Evolutionary conservation across 1,140 invertebrate species (phyloP), one percentile per base, ranked within the genome.

Genomic region (Brachionus rubens): DNA sequence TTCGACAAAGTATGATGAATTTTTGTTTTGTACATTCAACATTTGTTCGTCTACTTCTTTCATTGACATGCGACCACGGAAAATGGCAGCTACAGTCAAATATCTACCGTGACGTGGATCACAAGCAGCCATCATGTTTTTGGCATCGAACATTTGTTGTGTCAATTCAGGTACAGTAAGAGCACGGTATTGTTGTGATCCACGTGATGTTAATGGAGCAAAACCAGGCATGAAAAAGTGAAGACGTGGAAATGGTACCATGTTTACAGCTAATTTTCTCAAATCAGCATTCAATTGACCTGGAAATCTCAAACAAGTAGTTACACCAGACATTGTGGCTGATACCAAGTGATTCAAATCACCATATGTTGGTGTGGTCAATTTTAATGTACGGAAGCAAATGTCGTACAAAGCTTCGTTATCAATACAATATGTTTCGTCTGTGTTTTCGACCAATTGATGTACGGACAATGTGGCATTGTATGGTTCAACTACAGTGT

Each of bases 151-250:
- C 92, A 96, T 83, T 80, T 87, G 85, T 72, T 85, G 81, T 21
- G 85, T 87, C 19, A 93, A 91, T 82, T 96, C 92, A 24, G 92
- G 91, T 1, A 96, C 94, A 7, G 92, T 81, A 26, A 84, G 79
- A n/a, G 82, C 82, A 33, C 82, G 77, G 67, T 84, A 84, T 76
- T 83, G 82, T 78, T 85, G 82, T 50, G 81, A 81, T 50, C 85
- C 85, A 78, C 92, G 88, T 47, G 92, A 92, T 14, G 93, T 95
- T 0, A 97, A 46, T 10, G 94, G 94, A 7, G 93, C 94, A 83
- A 96, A 97, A 12, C 94, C 94, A 40, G 94, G 93, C 89, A 94
- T 94, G 84, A 95, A 97, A 89, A 97, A 97, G 84, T 97, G 94
- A 6, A 97, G 88, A 81, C 94, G 89, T 21, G 94, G 94, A 81